A percentile compares a stretch with the other conserved stretches of the same genome.
phyloP scores from a whole-genome alignment of 2,888 invertebrate species.

The Pseudanteris insignis region DNA sequence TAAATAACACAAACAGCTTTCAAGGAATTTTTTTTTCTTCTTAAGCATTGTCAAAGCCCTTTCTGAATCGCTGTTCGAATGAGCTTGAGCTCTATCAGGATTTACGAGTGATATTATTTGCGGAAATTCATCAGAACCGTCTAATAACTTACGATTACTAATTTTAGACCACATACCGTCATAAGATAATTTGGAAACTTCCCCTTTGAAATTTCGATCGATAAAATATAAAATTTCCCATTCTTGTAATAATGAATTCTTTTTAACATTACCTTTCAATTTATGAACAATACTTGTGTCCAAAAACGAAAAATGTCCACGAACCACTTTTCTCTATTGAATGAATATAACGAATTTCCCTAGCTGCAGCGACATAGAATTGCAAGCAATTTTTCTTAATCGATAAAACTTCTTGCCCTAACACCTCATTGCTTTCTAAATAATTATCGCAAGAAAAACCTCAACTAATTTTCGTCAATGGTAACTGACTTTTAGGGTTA shows the following conservation, averaged over 20 bases:
- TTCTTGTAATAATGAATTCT: background rate
- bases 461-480: background rate
- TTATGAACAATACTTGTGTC: background rate
- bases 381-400: too few relatives aligned
- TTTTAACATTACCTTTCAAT: background rate
- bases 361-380: too few relatives aligned
- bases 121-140: background rate
- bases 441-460: too few relatives aligned
- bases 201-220: background rate
- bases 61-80: constrained; percentile 1
- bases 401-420: too few relatives aligned
- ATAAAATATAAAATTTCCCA: constrained; percentile 1
- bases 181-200: background rate
- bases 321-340: background rate
- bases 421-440: too few relatives aligned
- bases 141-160: background rate
- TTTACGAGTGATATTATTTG: background rate
- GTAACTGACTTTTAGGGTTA: background rate
- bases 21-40: background rate
- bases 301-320: too few relatives aligned
- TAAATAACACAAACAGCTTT: too few relatives aligned
- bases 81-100: background rate
- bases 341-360: constrained; percentile 1
- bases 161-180: constrained; percentile 9
- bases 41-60: background rate